These are phyloP conservation scores for Scaptomyza pallida DNA, from an alignment of 1,140 invertebrate species.

Conservation along the genomic window DNA sequence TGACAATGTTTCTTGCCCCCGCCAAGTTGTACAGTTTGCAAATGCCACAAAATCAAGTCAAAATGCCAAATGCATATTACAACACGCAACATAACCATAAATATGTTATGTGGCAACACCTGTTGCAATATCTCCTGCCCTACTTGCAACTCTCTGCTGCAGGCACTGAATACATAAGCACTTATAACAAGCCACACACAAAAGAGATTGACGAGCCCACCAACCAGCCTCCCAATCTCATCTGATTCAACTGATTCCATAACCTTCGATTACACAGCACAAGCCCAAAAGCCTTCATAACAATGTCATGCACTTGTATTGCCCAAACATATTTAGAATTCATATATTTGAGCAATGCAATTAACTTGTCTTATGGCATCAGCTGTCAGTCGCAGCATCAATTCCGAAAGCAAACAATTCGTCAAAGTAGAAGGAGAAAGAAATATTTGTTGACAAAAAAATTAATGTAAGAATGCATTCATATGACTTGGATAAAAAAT, in stretches of 20 bases:
- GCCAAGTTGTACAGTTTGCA: too few species aligned
- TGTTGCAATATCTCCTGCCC: too few species aligned
- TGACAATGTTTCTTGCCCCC: constrained; percentile 20
- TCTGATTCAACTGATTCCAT: background rate
- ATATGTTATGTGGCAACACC: too few species aligned
- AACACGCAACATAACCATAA: too few species aligned
- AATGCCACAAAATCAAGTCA: too few species aligned
- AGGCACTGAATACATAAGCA: background rate
- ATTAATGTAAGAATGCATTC: too few species aligned
- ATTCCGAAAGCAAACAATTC: background rate
- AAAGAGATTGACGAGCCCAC: background rate
- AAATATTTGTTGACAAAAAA: background rate
- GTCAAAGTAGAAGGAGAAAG: background rate
- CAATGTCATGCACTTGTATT: background rate
- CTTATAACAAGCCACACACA: too few species aligned
- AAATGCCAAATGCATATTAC: background rate
- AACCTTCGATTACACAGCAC: constrained; percentile 7
- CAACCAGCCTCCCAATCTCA: background rate
- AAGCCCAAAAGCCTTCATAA: background rate
- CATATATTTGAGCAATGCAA: too few species aligned
- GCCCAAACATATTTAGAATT: too few species aligned
- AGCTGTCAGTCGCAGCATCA: background rate
- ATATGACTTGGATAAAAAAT: too few species aligned
- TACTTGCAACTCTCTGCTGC: background rate
- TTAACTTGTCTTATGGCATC: background rate